Evolutionary conservation across 2,888 invertebrate genomes (phyloP), one percentile per base, ranked within the genome.

Genomic region (Clepsis dumicolana): DNA sequence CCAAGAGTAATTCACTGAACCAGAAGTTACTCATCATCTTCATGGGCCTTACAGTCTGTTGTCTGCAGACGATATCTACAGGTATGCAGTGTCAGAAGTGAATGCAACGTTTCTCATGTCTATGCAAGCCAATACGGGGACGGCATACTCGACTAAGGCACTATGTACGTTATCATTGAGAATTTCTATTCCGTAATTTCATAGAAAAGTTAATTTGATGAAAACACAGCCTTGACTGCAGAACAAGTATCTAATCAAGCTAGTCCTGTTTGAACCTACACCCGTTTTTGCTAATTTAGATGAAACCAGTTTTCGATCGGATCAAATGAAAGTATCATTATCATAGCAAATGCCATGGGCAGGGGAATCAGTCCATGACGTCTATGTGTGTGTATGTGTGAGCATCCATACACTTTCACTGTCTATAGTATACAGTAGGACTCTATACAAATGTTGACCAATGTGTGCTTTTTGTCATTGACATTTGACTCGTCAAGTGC

Each of bases 351-450:
- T 78, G 74, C 74, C 73, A 73, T 74, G 75, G 74, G 73, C 71
- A 70, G 62, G 69, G 73, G 73, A 81, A 83, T 80, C 79, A 80
- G 83, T 74, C 81, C 83, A 82, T 82, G 83, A 82, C 80, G 57
- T 44, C 50, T 52, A 29, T 73, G 73, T 38, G 38, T 75, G 72
- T 71, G 41, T 75, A 73, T 71, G 65, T 64, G 70, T 75, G 73
- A 71, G 74, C 71, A 75, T 73, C 72, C 71, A 72, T 66, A 67
- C 63, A 81, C 82, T 83, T 82, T 83, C 82, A 71, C 80, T 82
- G 72, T 73, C 77, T 76, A n/a, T n/a, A n/a, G n/a, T n/a, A n/a
- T n/a, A n/a, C n/a, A n/a, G n/a, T n/a, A n/a, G n/a, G n/a, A n/a
- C n/a, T n/a, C n/a, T n/a, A 76, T 77, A 76, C 72, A 62, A 67